A percentile compares a stretch with the other conserved stretches of the same genome.
These are phyloP conservation scores for Stenichneumon culpator DNA, from an alignment of 2,888 invertebrate genomes.

Conservation along the genomic window DNA sequence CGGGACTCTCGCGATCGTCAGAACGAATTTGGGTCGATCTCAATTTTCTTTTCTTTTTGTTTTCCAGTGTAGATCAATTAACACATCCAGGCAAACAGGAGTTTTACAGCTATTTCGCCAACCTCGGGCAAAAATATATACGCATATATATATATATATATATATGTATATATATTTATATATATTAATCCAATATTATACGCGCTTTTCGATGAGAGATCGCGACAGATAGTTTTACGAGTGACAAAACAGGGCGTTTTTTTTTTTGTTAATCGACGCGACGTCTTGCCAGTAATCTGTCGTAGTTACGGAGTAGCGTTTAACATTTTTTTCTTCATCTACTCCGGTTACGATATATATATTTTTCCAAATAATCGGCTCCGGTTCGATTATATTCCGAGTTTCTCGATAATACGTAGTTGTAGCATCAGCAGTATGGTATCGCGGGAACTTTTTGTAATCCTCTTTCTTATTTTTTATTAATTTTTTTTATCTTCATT, in stretches of 20 bases:
- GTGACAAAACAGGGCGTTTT: slow-evolving; percentile 22
- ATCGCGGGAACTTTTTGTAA: background rate
- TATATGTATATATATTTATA: background rate
- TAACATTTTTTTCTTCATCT: background rate
- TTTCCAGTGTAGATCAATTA: slow-evolving; percentile 7
- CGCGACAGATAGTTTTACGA: slow-evolving; percentile 38
- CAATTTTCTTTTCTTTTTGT: slow-evolving; percentile 1
- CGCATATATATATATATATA: slow-evolving; percentile 42
- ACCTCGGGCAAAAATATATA: slow-evolving; percentile 51
- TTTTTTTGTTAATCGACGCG: background rate
- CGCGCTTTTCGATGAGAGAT: slow-evolving; percentile 34
- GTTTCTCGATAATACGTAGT: slow-evolving; percentile 13
- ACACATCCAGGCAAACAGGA: slow-evolving; percentile 43
- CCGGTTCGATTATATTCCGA: slow-evolving; percentile 13
- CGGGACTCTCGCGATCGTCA: background rate
- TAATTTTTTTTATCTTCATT: background rate
- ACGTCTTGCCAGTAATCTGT: background rate
- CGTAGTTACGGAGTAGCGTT: slow-evolving; percentile 23
- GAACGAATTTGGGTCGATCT: slow-evolving; percentile 3
- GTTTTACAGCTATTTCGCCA: slow-evolving; percentile 53
- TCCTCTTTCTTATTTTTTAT: background rate
- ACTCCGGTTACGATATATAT: slow-evolving; percentile 12
- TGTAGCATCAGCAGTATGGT: slow-evolving; percentile 21
- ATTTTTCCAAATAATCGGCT: slow-evolving; percentile 15
- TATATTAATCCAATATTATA: slow-evolving; percentile 52